phyloP scores from a whole-genome alignment of 2,113 vertebrate genomes.

The Dromaius novaehollandiae region DNA sequence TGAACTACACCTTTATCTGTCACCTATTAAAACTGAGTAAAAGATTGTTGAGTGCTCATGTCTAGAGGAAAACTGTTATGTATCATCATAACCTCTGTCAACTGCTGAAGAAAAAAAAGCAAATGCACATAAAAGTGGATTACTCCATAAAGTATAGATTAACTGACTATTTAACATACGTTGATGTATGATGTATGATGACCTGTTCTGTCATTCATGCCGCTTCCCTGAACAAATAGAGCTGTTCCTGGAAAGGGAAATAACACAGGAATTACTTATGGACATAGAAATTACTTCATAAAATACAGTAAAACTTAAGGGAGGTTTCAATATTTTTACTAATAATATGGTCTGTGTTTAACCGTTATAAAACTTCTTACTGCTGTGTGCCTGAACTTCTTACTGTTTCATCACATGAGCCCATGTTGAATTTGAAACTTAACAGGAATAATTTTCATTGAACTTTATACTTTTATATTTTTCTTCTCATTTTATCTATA shows the following conservation, averaged over 20 bases:
- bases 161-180: neutral
- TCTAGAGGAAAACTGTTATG: neutral
- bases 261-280: neutral
- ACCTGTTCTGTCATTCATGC: neutral
- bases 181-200: neutral
- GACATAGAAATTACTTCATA: neutral
- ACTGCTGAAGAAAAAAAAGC: neutral
- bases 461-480: neutral
- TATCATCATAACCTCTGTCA: neutral
- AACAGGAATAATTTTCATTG: neutral
- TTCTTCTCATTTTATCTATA: neutral
- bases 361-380: neutral
- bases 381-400: neutral
- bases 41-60: neutral
- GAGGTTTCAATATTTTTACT: neutral
- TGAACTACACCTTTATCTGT: rapidly evolving
- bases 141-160: neutral
- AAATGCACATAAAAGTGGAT: neutral
- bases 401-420: neutral
- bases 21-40: neutral
- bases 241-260: neutral
- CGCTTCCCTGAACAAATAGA: neutral
- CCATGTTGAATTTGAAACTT: neutral
- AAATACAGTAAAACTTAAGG: neutral
- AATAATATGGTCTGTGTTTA: neutral